Evolutionary conservation across 2,113 vertebrate genomes (phyloP).

Genomic region (Dunckerocampus dactyliophorus): DNA sequence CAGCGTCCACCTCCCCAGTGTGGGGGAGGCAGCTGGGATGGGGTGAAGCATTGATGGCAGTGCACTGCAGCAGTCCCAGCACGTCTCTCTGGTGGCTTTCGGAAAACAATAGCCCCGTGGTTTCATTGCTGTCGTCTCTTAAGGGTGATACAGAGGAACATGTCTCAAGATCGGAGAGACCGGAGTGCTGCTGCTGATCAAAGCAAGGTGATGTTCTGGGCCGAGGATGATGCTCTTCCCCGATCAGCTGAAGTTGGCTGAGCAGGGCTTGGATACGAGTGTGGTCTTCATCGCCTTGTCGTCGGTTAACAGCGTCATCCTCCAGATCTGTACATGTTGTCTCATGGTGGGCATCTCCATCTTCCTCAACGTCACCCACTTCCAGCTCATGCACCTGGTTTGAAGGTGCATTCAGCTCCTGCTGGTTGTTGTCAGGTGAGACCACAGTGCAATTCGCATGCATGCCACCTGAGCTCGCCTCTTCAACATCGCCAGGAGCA

Average conservation of each 20-base stretch:
- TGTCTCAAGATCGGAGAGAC: conserved; percentile 51
- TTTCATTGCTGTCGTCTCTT: conserved; percentile 35
- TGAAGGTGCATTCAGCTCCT: conserved; percentile 6
- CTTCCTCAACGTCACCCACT: conserved; percentile 2
- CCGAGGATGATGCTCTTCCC: conserved; percentile 15
- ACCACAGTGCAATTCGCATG: conserved; percentile 3
- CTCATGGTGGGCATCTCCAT: conserved; percentile 7
- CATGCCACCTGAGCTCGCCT: conserved; percentile 15
- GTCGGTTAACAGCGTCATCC: not conserved
- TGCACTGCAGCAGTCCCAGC: conserved; percentile 75
- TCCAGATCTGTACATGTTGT: conserved; percentile 12
- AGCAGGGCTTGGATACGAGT: conserved; percentile 75
- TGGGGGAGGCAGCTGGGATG: conserved; percentile 8
- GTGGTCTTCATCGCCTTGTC: conserved; percentile 62
- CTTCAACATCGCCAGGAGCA: conserved; percentile 31
- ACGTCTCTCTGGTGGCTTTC: conserved; percentile 77
- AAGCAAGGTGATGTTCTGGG: not conserved
- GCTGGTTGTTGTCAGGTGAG: conserved; percentile 7
- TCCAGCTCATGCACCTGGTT: conserved; percentile 1
- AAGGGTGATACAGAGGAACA: not conserved
- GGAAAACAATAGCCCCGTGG: conserved; percentile 78
- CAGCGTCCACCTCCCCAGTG: conserved; percentile 58
- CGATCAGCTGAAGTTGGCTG: conserved; percentile 70
- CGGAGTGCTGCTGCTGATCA: conserved; percentile 20
- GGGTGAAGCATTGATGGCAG: conserved; percentile 33